Percentiles rank a stretch among this genome's conserved stretches.
These are phyloP conservation scores for Lycodopsis pacificus DNA, from an alignment of 2,797 vertebrate species.

Conservation along the genomic window DNA sequence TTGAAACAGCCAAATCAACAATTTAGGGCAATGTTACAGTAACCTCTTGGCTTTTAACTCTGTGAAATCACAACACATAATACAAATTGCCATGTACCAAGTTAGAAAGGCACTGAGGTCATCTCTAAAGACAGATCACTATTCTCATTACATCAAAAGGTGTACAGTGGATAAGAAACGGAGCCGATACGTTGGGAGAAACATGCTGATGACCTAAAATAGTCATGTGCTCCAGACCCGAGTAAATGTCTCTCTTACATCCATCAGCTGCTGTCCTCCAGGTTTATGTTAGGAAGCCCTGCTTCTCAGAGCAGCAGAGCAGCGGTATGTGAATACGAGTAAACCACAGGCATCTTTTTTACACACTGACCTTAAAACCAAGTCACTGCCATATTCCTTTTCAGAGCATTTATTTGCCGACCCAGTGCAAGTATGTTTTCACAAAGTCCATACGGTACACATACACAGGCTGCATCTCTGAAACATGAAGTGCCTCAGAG, in stretches of 20 bases:
- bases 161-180: conserved; percentile 32
- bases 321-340: conserved; percentile 40
- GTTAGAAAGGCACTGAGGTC: conserved; percentile 30
- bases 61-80: not conserved
- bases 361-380: conserved; percentile 45
- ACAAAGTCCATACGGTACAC: not conserved
- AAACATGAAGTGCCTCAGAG: not conserved
- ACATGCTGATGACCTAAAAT: conserved; percentile 83
- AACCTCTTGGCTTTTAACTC: conserved; percentile 4
- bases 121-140: conserved; percentile 32
- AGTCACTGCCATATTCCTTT: conserved; percentile 11
- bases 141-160: conserved; percentile 40
- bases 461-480: not conserved
- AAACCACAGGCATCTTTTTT: conserved; percentile 48
- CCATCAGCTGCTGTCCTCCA: conserved; percentile 74
- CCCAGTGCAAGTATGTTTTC: conserved; percentile 11
- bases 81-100: conserved; percentile 42
- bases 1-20: not conserved
- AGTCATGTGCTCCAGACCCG: conserved; percentile 78
- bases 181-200: conserved; percentile 54
- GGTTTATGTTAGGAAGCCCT: conserved; percentile 76
- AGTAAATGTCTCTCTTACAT: conserved; percentile 56
- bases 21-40: not conserved
- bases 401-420: not conserved
- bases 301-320: conserved; percentile 56